Base-by-base conservation (phyloP, 2,888 invertebrate genomes). In the Macropis europaea region DNA sequence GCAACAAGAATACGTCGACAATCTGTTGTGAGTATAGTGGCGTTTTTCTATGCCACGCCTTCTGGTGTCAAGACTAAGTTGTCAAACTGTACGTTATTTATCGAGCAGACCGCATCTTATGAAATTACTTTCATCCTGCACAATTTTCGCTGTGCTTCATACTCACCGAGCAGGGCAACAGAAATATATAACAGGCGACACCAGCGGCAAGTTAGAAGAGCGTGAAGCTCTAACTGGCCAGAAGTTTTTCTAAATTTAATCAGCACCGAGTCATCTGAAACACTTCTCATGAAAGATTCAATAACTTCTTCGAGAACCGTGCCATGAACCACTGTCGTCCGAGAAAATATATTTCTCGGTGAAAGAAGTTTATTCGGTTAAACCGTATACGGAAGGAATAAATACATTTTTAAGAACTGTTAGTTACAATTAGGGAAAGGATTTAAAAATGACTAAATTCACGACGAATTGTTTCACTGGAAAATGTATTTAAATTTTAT, bases 181-280 rank as follows among this genome's bases (percentile, higher is more conserved):
- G 24, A 28, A 28, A 30, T 19, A 28, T 40, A 47, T 32, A 11
- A 19, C n/a, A 28, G 2, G 15, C 17, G 38, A 30, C 1, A 6
- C 11, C 11, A 30, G 36, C n/a, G 47, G 0, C 30, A 30, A 38
- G 42, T 43, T 19, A 42, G n/a, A 5, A 22, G 15, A 36, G 22
- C 9, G 54, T 28, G 52, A 48, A 26, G 24, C 34, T 42, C 13
- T 50, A 30, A 26, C n/a, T 1, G n/a, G 13, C 6, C 15, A 3
- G 48, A 54, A 54, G 70, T 69, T 71, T 71, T 70, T 71, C 54
- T 36, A 70, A 71, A 71, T 71, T 71, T 71, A 71, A 71, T 71
- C 71, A 71, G 32, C 26, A 36, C 36, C 2, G 40, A 69, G 54
- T n/a, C 22, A 53, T 38, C 19, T 15, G 15, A 38, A 45, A 40